Evolutionary conservation across 2,113 vertebrate genomes (phyloP), one percentile per base, ranked within the genome.

Genomic region (Dinomys branickii): DNA sequence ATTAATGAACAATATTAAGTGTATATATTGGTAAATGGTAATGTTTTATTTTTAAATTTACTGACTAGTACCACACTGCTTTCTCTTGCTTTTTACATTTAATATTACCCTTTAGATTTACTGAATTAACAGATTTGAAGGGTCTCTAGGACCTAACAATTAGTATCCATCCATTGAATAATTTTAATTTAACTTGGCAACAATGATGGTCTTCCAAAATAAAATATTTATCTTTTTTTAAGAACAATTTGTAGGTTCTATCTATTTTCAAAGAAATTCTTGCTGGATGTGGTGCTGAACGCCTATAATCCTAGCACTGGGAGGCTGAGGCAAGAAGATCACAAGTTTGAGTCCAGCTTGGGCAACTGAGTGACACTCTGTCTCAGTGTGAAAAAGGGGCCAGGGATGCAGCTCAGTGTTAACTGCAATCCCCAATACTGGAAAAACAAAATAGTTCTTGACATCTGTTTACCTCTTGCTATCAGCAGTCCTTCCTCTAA

Each of bases 101-200:
- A 88, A 1, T 54, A 24, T 47, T 93, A 77, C 3, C 88, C 83
- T 94, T 96, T 44, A 94, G 61, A 88, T 93, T 90, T 95, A 90
- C 47, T 89, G 84, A 82, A 94, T 54, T 75, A 92, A 41, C 3
- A 91, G 24, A n/a, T 4, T 3, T 90, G 28, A 94, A 81, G 7
- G 8, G 11, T 82, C 16, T 96, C 41, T 47, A 95, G 26, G 52
- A 92, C 80, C 35, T 95, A 54, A 95, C 94, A 95, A 67, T 75
- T 59, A 94, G 89, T 33, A 73, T 17, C 3, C 52, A 30, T 82
- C 22, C 13, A 92, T 65, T 84, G 89, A 87, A 41, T 95, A 81
- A 94, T 69, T 87, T 95, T 77, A 85, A 91, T 4, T 84, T 22
- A 92, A 92, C 7, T 30, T 92, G 44, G 52, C 52, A 95, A 82